These are phyloP conservation scores for Atrichornis clamosus DNA, from an alignment of 2,113 vertebrate species.

Conservation along the genomic window DNA sequence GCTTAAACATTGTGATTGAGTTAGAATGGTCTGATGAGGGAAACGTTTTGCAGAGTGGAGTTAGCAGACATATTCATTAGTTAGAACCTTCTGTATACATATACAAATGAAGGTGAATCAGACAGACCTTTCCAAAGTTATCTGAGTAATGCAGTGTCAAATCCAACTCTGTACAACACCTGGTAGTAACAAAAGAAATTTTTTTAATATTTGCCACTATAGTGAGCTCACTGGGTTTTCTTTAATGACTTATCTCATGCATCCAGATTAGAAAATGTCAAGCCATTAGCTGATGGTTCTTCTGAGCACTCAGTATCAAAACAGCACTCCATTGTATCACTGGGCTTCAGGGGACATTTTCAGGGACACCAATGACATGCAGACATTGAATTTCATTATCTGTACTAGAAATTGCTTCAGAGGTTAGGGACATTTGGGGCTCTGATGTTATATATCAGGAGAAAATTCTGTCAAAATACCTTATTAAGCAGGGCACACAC, in stretches of 20 bases:
- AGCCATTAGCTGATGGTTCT: background rate
- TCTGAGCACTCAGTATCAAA: background rate
- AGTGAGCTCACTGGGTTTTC: background rate
- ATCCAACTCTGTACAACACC: background rate
- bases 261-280: constrained; percentile 36
- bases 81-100: background rate
- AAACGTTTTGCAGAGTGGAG: background rate
- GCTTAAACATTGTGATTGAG: background rate
- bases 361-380: background rate
- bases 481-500: background rate
- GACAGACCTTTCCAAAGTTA: background rate
- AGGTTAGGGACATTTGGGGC: background rate
- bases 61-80: background rate
- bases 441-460: background rate
- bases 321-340: background rate
- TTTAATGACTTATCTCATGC: background rate
- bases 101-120: background rate
- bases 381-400: background rate
- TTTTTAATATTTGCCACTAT: background rate
- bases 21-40: background rate
- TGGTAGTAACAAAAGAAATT: background rate
- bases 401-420: background rate
- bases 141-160: background rate
- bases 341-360: background rate
- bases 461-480: background rate